Evolutionary conservation across 2,888 invertebrate genomes (phyloP).

Genomic region (Eumerus sabulonum): DNA sequence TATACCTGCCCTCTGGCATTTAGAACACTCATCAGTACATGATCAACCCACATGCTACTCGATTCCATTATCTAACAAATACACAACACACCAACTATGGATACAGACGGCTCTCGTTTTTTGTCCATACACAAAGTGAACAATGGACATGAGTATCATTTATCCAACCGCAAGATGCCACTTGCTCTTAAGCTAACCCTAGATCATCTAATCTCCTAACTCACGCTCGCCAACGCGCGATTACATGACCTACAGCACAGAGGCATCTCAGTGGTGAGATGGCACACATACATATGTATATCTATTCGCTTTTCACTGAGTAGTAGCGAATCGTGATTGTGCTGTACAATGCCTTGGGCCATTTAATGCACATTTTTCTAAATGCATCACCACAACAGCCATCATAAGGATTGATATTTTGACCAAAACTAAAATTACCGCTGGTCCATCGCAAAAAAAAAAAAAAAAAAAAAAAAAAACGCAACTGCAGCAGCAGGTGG

Average conservation of each 20-base stretch:
- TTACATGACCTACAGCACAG: not conserved
- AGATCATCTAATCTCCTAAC: not conserved
- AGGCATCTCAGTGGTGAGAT: not conserved
- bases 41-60: slow-evolving; percentile 8
- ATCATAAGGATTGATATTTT: too few species aligned
- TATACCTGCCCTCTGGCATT: slow-evolving; percentile 14
- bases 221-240: not conserved
- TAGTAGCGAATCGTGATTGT: too few species aligned
- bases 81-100: slow-evolving; percentile 5
- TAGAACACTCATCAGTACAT: slow-evolving; percentile 2
- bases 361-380: not conserved
- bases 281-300: slow-evolving; percentile 1
- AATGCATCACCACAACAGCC: too few species aligned
- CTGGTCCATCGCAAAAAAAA: too few species aligned
- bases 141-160: slow-evolving; percentile 16
- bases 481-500: too few species aligned
- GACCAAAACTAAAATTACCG: too few species aligned
- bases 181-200: not conserved
- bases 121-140: not conserved
- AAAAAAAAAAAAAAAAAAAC: too few species aligned
- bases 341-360: slow-evolving; percentile 16
- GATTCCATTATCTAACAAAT: not conserved
- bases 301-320: slow-evolving; percentile 2
- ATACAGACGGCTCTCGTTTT: not conserved
- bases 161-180: slow-evolving; percentile 9